Base-by-base conservation (phyloP, 2,113 vertebrate genomes). In the Toxotes jaculatrix region DNA sequence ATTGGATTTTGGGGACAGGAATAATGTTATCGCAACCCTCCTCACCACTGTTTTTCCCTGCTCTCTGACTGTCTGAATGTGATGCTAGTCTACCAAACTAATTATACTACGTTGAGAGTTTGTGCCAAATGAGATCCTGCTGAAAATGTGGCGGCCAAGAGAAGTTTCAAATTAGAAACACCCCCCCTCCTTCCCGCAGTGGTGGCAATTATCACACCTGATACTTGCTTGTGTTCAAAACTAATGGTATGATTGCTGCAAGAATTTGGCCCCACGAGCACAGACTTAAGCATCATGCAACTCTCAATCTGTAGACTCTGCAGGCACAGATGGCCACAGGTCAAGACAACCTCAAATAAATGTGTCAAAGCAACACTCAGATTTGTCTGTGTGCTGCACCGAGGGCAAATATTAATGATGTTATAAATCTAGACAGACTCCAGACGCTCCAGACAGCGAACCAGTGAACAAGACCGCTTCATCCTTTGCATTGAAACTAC, bases 141-240 rank as follows among this genome's bases (percentile, higher is more conserved):
- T 83, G 70, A 74, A 89, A 73, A 77, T 56, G 57, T 63, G n/a
- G 59, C 55, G 5, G 38, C 71, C 71, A 56, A 80, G 61, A 74
- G 40, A 61, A 65, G 61, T 59, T 75, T 74, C 53, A 67, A 84
- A 87, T 87, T 78, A 87, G 62, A 84, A 82, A 81, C 2, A 19
- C 51, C 34, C 10, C 13, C n/a, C 36, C 16, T 5, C 13, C n/a
- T 3, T 1, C 43, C 40, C 17, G 13, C 69, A 51, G 70, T 66
- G 36, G 79, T 55, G 59, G 57, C 77, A 63, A 91, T 87, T 83
- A 83, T 89, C 62, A 75, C 87, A 89, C 87, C 87, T 86, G 80
- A 87, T 87, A 84, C 78, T 73, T n/a, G n/a, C 56, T 42, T 49
- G 38, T 84, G 47, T 72, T 47, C 68, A 75, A 60, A 83, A 49